Base-by-base conservation (phyloP, 2,888 invertebrate species). In the Eristalis pertinax region DNA sequence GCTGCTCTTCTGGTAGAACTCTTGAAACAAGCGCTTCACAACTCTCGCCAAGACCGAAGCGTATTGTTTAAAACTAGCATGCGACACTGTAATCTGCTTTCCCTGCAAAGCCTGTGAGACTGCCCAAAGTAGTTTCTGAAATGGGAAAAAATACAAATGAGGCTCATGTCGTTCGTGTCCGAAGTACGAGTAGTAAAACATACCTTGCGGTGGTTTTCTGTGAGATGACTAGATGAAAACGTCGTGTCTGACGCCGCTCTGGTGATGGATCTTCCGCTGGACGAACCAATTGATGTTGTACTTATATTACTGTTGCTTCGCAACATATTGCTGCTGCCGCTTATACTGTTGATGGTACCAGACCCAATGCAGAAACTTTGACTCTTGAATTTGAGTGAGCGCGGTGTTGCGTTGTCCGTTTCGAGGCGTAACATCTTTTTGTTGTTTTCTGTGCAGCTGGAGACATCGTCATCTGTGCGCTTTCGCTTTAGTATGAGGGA, bases 91-190 rank as follows among this genome's bases (percentile, higher is more conserved):
- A 90, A 97, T 95, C 58, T 96, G 96, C 91, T 96, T 95, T 32
- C 94, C 94, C 62, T 96, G 95, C 22, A 97, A 93, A 0, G 97
- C 96, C 90, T 96, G 96, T 2, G 96, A 95, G 4, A 97, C 96
- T 0, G 97, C 97, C 97, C 97, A 97, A 22, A 97, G 93, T 32
- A 97, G 93, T 94, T 97, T 97, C 96, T 92, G 15, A 41, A 63
- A 56, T 7, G 43, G 56, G n/a, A n/a, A n/a, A n/a, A 50, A 50
- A 8, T 58, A 56, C 1, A 56, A 15, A 50, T 50, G 8, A 50
- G n/a, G 50, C 2, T 50, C 1, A 43, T 4, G 43, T 4, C 24
- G 8, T 38, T n/a, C 15, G 7, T 1, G 1, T n/a, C 7, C 10
- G 50, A 58, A 3, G 3, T 19, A 29, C 0, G 38, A 29, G 1